A percentile compares a stretch with the other conserved stretches of the same genome.
These are phyloP conservation scores for Rostratula benghalensis DNA, from an alignment of 2,113 vertebrate genomes.

Conservation along the genomic window DNA sequence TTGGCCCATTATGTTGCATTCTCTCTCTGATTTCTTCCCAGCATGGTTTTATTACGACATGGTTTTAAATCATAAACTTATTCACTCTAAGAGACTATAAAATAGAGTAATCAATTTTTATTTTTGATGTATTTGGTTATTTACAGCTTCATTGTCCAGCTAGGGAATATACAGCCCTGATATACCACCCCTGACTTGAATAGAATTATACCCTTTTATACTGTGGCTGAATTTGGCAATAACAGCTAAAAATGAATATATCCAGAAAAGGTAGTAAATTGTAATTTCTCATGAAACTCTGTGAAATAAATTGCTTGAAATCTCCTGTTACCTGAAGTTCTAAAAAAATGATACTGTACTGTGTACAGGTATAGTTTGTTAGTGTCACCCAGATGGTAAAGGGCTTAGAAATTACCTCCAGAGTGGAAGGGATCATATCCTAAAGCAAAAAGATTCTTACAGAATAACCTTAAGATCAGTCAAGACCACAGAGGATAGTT, in stretches of 20 bases:
- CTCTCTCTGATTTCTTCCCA: constrained; percentile 24
- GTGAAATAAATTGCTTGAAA: neutral
- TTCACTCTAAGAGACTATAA: constrained; percentile 68
- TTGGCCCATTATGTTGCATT: constrained; percentile 50
- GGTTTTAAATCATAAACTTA: constrained; percentile 62
- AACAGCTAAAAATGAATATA: constrained; percentile 47
- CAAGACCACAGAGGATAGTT: neutral
- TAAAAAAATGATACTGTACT: neutral
- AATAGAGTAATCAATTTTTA: constrained; percentile 66
- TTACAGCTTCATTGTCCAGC: constrained; percentile 59
- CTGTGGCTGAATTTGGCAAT: constrained; percentile 41
- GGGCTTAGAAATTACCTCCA: neutral
- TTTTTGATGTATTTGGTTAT: constrained; percentile 67
- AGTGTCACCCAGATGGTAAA: neutral
- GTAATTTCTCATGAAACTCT: constrained; percentile 24
- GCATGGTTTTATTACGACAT: constrained; percentile 32
- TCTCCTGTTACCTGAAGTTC: neutral
- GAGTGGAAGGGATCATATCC: neutral
- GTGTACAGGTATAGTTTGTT: neutral
- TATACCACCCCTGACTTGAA: constrained; percentile 41
- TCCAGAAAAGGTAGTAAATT: constrained; percentile 44
- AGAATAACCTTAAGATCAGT: neutral
- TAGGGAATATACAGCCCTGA: constrained; percentile 48
- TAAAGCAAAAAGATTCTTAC: neutral
- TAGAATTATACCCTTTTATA: constrained; percentile 53